Base-by-base conservation (phyloP, 1,140 invertebrate genomes). In the Monochamus saltuarius region DNA sequence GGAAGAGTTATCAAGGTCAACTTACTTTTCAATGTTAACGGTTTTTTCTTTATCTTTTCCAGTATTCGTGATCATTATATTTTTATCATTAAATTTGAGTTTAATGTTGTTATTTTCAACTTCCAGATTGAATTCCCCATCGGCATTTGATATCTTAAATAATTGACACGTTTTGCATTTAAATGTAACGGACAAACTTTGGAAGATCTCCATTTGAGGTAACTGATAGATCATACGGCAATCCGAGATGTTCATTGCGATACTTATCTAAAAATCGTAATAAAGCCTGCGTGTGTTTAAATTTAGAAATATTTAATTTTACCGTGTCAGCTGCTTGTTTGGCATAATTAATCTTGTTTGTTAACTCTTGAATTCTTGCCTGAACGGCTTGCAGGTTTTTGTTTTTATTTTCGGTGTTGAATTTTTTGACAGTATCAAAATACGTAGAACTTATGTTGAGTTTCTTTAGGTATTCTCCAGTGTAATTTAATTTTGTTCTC, bases 271-370 rank as follows among this genome's bases (percentile, higher is more conserved):
- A 46, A 59, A 65, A 51, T 34, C 42, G 13, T 36, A 17, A 11
- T 7, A 6, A 43, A 55, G 4, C 1, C 9, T 17, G 8, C n/a
- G 37, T 10, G n/a, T n/a, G 11, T 13, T 43, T 16, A 65, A 50
- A 64, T 37, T 40, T 56, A 3, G 39, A 36, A 50, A 51, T n/a
- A n/a, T 29, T 51, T 47, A 2, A 35, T n/a, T 81, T 84, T 79
- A 93, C 90, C 43, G 86, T 87, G 47, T 91, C 85, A 0, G 92
- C 91, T 9, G 87, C 86, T 75, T 95, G 91, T 65, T 85, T 82
- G 0, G 92, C 90, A 70, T 89, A 84, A 2, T 83, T 79, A 51
- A 95, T 91, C 74, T 87, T 87, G 69, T 89, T 82, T 29, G 84
- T 82, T 0, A 95, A 78, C 45, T 85, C 82, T 43, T 84, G 80